These are phyloP conservation scores for Drosophila kanekoi DNA, from an alignment of 2,888 invertebrate species.

Conservation along the genomic window DNA sequence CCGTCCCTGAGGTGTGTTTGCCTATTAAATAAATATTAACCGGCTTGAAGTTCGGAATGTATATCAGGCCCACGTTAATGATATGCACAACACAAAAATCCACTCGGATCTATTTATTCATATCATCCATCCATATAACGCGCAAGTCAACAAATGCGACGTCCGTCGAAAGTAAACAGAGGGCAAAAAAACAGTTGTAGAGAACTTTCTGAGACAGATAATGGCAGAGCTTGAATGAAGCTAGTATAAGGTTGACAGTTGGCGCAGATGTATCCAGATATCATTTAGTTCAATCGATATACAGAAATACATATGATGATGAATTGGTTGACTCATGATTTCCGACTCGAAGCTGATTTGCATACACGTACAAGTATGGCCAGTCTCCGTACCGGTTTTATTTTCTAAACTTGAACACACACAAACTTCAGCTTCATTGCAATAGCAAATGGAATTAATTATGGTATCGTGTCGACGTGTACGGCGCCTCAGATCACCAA, in stretches of 20 bases:
- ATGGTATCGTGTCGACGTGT: slow-evolving; percentile 63
- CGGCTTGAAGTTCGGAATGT: slow-evolving; percentile 11
- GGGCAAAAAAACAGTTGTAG: not conserved
- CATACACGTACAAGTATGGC: slow-evolving; percentile 80
- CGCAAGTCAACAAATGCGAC: slow-evolving; percentile 31
- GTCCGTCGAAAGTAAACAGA: not conserved
- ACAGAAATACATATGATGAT: slow-evolving; percentile 58
- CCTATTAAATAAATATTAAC: slow-evolving; percentile 23
- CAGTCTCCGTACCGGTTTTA: slow-evolving; percentile 72
- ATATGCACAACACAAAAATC: slow-evolving; percentile 52
- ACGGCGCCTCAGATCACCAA: slow-evolving; percentile 53
- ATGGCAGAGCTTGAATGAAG: slow-evolving; percentile 19
- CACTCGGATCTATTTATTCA: slow-evolving; percentile 43
- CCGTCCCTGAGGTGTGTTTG: slow-evolving; percentile 26
- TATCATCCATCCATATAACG: slow-evolving; percentile 25
- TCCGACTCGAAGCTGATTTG: slow-evolving; percentile 74
- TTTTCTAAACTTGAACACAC: slow-evolving; percentile 75
- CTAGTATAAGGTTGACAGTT: slow-evolving; percentile 31
- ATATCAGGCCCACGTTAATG: slow-evolving; percentile 30
- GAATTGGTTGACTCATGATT: slow-evolving; percentile 78
- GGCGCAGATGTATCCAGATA: slow-evolving; percentile 17
- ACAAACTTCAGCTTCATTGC: slow-evolving; percentile 48
- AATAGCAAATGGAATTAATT: slow-evolving; percentile 65
- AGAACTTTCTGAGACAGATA: slow-evolving; percentile 3
- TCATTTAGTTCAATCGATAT: slow-evolving; percentile 3